A percentile compares a stretch with the other conserved stretches of the same genome.
Evolutionary conservation across 2,888 invertebrate species (phyloP).

Genomic region (Strigamia transsilvanica): DNA sequence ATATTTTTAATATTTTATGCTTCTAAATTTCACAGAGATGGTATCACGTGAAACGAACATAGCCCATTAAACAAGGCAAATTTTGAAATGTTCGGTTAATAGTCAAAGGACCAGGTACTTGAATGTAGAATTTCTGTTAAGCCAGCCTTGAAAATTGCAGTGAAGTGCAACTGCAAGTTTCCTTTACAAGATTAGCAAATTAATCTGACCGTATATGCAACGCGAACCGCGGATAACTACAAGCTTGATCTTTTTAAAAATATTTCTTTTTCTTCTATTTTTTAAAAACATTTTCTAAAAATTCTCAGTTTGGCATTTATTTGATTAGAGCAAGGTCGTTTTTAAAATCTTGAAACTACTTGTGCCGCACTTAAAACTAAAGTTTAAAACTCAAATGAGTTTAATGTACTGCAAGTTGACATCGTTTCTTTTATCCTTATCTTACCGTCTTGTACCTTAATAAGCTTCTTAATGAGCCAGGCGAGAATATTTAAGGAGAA

Average conservation of each 20-base stretch:
- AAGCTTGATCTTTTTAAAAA: too few species aligned
- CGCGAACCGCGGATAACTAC: neutral
- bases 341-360: neutral
- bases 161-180: neutral
- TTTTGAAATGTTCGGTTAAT: constrained; percentile 2
- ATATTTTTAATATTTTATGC: neutral
- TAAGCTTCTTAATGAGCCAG: constrained; percentile 22
- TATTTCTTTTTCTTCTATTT: too few species aligned
- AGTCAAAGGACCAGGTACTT: neutral
- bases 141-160: constrained; percentile 6
- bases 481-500: constrained; percentile 33
- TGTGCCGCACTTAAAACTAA: neutral
- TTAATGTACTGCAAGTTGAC: constrained; percentile 38
- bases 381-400: neutral
- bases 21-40: neutral
- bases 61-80: neutral
- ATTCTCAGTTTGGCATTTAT: neutral
- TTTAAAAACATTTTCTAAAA: neutral
- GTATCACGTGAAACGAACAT: neutral
- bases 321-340: neutral
- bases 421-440: neutral
- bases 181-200: constrained; percentile 18
- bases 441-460: neutral
- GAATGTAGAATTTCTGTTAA: neutral
- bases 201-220: constrained; percentile 1